Conservation (phyloP, 2,113 vertebrate genomes). For the Poecile atricapillus region DNA sequence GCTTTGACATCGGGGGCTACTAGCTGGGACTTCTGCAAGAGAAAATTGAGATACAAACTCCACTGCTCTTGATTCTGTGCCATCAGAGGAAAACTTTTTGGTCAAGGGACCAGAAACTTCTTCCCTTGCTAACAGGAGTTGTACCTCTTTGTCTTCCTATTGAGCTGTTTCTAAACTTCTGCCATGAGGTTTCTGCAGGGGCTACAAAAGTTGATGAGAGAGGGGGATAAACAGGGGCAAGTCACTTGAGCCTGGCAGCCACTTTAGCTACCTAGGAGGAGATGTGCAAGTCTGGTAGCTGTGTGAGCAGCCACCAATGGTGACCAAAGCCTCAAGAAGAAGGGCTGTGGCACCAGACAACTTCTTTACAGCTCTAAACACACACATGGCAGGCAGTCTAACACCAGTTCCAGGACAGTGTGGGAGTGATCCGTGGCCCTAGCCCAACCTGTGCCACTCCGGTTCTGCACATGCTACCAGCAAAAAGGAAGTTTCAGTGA, state of each 20-base stretch:
- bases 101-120: background rate
- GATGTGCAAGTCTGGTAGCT: background rate
- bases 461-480: background rate
- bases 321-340: background rate
- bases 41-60: background rate
- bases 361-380: background rate
- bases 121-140: background rate
- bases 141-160: background rate
- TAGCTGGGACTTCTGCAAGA: background rate
- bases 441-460: background rate
- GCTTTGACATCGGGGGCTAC: background rate
- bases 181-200: background rate
- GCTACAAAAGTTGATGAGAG: background rate
- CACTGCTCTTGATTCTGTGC: background rate
- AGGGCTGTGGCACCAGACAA: background rate
- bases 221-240: background rate
- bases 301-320: background rate
- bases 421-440: accelerated
- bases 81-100: background rate
- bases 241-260: background rate
- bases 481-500: background rate
- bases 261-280: background rate
- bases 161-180: background rate
- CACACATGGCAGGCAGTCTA: background rate
- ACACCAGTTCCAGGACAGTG: background rate